Evolutionary conservation across 2,797 vertebrate species (phyloP).

Genomic region (Cyclura pinguis): DNA sequence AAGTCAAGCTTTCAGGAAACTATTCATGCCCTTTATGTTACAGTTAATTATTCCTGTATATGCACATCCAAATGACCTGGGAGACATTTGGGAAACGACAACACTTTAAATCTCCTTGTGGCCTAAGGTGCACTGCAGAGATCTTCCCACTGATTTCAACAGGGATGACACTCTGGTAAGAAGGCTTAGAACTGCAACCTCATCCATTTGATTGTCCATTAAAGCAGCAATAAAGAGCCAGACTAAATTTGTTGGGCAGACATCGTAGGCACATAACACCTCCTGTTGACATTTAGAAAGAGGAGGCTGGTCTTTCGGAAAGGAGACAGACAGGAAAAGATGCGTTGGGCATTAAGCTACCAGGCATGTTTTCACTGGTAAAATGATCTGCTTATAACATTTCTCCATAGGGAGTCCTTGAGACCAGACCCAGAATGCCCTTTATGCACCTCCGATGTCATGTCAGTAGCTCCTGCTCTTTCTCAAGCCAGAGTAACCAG

Average conservation of each 20-base stretch:
- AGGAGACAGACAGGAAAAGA: conserved; percentile 29
- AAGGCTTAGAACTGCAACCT: not conserved
- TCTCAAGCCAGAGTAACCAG: not conserved
- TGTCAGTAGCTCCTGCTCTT: not conserved
- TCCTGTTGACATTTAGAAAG: conserved; percentile 70
- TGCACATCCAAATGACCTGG: not conserved
- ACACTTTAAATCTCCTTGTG: not conserved
- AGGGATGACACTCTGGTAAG: not conserved
- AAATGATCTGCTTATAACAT: conserved; percentile 18
- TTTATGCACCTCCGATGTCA: not conserved
- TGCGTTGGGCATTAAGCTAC: conserved; percentile 17
- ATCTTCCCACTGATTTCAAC: not conserved
- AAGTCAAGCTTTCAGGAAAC: not conserved
- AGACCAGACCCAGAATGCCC: not conserved
- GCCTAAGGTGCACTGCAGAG: not conserved
- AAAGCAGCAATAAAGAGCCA: not conserved
- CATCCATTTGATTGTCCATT: not conserved
- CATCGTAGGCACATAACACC: not conserved
- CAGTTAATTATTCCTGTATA: not conserved
- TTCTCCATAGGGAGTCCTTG: not conserved
- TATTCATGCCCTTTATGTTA: not conserved
- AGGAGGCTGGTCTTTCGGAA: conserved; percentile 67
- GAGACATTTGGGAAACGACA: not conserved
- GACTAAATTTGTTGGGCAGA: not conserved
- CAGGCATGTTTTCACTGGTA: conserved; percentile 28